Base-by-base conservation (phyloP, 2,113 vertebrate genomes). In the Odobenus rosmarus region DNA sequence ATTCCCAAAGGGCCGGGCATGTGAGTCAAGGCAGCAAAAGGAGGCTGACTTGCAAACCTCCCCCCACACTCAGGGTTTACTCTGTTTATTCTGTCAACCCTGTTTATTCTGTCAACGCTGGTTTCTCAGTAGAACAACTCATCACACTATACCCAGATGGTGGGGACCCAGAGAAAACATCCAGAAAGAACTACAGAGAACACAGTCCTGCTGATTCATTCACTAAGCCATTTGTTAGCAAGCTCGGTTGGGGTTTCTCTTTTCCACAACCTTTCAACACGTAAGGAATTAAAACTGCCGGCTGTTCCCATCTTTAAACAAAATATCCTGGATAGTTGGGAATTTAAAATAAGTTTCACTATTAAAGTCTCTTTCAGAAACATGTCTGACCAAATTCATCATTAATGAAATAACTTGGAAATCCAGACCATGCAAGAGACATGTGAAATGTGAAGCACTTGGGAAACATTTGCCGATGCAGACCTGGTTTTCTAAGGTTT, bases 51-150 rank as follows among this genome's bases (percentile, higher is more conserved):
- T 21, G 0, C 96, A 97, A 97, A 95, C 19, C 92, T 97, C 96
- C 89, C 97, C 94, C 97, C 96, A 97, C 97, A 97, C 96, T 98
- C 97, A 93, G 90, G 91, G 96, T 98, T 98, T 98, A 97, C 96
- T 83, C 55, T 95, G 95, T 97, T 97, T 97, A 96, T 62, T 55
- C 96, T 94, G 83, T 98, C 98, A 96, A 94, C 84, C 95, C 94
- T 98, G 97, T 98, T 98, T 99, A 98, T 98, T 97, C 98, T 98
- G 95, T 98, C 98, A 98, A 98, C 95, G 97, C 98, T 98, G 94
- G 96, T 97, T 98, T 98, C 98, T 98, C 97, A 98, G 97, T 92
- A 97, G 98, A 98, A 97, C 96, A 97, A 96, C 93, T 98, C 98
- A 98, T 98, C 97, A 98, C 15, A 33, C 93, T 98, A 94, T 95